phyloP scores from a whole-genome alignment of 1,140 invertebrate genomes.

The Thaumatotibia leucotreta region DNA sequence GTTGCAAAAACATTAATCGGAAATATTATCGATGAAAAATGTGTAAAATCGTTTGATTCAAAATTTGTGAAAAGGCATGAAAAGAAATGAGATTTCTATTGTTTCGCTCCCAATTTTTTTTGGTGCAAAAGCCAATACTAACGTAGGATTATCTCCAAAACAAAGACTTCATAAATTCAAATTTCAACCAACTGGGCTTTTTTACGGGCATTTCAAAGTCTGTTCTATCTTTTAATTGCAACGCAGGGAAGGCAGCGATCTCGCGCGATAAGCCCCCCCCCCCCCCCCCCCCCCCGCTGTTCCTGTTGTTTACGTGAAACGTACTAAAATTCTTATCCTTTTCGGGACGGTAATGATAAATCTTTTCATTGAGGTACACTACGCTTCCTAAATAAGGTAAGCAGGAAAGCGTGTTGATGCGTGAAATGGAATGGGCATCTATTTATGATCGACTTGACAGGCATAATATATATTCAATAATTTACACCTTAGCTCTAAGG shows the following conservation, averaged over 20 bases:
- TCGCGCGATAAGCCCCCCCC: not conserved
- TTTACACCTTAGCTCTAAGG: too few species aligned
- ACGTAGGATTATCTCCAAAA: not conserved
- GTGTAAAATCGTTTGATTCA: too few species aligned
- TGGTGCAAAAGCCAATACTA: too few species aligned
- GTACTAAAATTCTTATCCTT: not conserved
- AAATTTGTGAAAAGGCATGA: too few species aligned
- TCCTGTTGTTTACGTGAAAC: not conserved
- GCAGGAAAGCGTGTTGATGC: not conserved
- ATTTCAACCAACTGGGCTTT: not conserved
- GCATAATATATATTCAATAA: too few species aligned
- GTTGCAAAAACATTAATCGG: too few species aligned
- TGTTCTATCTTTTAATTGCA: slow-evolving; percentile 1
- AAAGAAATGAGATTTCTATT: too few species aligned
- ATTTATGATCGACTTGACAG: too few species aligned
- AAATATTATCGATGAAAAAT: too few species aligned
- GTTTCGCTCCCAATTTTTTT: too few species aligned
- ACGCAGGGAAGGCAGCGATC: not conserved
- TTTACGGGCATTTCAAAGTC: not conserved
- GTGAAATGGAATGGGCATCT: not conserved
- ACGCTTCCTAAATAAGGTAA: not conserved
- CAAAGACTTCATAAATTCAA: not conserved
- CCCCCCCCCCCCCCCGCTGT: not conserved
- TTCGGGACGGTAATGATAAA: not conserved
- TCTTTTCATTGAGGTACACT: not conserved